These are phyloP conservation scores for Catonia carolina DNA, from an alignment of 2,888 invertebrate genomes.

Conservation along the genomic window DNA sequence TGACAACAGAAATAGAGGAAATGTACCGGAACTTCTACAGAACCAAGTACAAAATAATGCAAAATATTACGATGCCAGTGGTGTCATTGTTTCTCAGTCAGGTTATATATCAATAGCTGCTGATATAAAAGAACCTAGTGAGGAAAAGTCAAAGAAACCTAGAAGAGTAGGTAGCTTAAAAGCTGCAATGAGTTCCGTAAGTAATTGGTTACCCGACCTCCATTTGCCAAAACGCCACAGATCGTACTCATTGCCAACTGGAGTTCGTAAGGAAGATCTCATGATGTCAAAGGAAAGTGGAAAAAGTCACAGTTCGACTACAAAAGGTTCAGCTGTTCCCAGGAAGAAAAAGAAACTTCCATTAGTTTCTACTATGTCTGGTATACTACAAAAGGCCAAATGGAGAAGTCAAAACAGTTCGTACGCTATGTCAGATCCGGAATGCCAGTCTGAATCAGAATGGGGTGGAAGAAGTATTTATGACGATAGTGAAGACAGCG, in stretches of 20 bases:
- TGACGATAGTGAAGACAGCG: conserved; percentile 60
- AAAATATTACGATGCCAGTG: conserved; percentile 49
- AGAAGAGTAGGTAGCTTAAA: conserved; percentile 64
- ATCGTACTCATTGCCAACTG: conserved; percentile 74
- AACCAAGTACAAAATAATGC: conserved; percentile 37
- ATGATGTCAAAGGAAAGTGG: conserved; percentile 27
- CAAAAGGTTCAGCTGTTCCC: conserved; percentile 18
- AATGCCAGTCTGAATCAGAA: conserved; percentile 56
- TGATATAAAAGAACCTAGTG: conserved; percentile 52
- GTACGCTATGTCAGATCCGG: conserved; percentile 67
- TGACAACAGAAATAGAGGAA: conserved; percentile 18
- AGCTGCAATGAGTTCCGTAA: conserved; percentile 73
- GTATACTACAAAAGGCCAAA: conserved; percentile 77
- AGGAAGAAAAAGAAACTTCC: conserved; percentile 72
- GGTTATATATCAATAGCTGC: conserved; percentile 69
- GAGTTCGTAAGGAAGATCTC: conserved; percentile 41
- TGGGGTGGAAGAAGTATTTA: conserved; percentile 63
- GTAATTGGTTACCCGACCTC: conserved; percentile 72
- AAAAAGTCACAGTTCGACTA: conserved; percentile 13
- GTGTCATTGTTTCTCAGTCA: conserved; percentile 67
- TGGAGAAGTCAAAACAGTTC: conserved; percentile 50
- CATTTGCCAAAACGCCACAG: conserved; percentile 70
- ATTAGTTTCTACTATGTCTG: conserved; percentile 76
- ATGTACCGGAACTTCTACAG: background rate
- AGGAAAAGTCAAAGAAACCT: conserved; percentile 57